Percentiles rank a stretch among this genome's conserved stretches.
Evolutionary conservation across 1,140 invertebrate species (phyloP).

Genomic region (Drosophila azteca): DNA sequence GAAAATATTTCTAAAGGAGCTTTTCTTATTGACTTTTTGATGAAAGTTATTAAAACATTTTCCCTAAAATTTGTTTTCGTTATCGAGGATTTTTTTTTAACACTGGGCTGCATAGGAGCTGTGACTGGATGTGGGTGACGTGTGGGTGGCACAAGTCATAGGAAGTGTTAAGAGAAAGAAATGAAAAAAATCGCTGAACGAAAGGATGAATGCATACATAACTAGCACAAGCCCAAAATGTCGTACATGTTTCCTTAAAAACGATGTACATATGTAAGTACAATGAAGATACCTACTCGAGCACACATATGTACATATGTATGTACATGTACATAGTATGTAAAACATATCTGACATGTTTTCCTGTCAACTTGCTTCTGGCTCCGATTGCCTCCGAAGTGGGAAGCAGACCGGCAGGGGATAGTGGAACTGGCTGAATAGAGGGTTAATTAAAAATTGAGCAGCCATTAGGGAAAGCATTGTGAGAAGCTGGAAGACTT

Average conservation of each 20-base stretch:
- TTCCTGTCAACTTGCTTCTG: constrained; percentile 9
- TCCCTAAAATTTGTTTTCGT: too few relatives aligned
- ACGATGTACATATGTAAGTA: neutral
- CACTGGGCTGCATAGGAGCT: constrained; percentile 2
- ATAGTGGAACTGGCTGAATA: constrained; percentile 49
- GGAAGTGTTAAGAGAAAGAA: constrained; percentile 67
- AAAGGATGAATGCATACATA: constrained; percentile 71
- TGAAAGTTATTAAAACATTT: too few relatives aligned
- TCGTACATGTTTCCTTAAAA: constrained; percentile 4
- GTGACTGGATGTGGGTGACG: neutral
- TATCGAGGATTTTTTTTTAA: too few relatives aligned
- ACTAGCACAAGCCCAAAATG: constrained; percentile 56
- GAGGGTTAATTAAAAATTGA: constrained; percentile 82
- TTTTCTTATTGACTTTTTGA: too few relatives aligned
- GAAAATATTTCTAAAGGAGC: too few relatives aligned
- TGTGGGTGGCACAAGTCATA: constrained; percentile 35
- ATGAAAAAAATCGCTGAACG: constrained; percentile 77
- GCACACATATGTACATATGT: too few relatives aligned
- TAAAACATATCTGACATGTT: constrained; percentile 14
- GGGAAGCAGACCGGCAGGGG: constrained; percentile 1
- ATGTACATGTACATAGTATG: too few relatives aligned
- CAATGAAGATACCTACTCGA: neutral
- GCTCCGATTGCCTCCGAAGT: constrained; percentile 19
- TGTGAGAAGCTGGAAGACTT: constrained; percentile 12
- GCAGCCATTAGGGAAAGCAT: constrained; percentile 73